A percentile compares a stretch with the other conserved stretches of the same genome.
Conservation (phyloP, 2,797 vertebrate genomes). For the Semotilus atromaculatus region DNA sequence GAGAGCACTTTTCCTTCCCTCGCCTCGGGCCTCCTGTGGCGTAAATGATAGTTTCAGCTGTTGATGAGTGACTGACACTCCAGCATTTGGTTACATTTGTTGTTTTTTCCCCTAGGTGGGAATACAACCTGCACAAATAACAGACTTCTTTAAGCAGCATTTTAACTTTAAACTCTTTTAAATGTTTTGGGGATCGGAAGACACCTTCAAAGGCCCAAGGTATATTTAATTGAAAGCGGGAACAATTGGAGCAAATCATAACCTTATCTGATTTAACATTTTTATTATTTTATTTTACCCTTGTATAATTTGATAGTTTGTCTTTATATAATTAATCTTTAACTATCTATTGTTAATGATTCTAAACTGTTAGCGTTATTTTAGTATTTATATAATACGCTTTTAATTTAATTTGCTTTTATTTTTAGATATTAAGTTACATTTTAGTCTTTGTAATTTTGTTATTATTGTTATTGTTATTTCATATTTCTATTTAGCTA, state of each 20-base stretch:
- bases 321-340: background rate
- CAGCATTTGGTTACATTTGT: slow-evolving; percentile 76
- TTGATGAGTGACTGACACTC: slow-evolving; percentile 65
- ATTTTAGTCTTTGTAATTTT: background rate
- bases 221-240: background rate
- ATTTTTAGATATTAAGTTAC: background rate
- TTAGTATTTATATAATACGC: background rate
- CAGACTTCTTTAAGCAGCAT: slow-evolving; percentile 16
- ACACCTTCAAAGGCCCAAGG: background rate
- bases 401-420: too few relatives aligned
- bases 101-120: slow-evolving; percentile 62
- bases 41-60: slow-evolving; percentile 80
- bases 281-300: background rate
- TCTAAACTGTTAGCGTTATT: background rate
- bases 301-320: too few relatives aligned
- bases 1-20: slow-evolving; percentile 17
- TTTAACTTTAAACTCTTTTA: slow-evolving; percentile 38
- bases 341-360: background rate
- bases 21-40: slow-evolving; percentile 64
- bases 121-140: slow-evolving; percentile 67
- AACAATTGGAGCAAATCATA: background rate
- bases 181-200: background rate
- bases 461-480: background rate
- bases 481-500: background rate
- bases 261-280: background rate